Base-by-base conservation (phyloP, 1,140 invertebrate species). In the Orius laevigatus region DNA sequence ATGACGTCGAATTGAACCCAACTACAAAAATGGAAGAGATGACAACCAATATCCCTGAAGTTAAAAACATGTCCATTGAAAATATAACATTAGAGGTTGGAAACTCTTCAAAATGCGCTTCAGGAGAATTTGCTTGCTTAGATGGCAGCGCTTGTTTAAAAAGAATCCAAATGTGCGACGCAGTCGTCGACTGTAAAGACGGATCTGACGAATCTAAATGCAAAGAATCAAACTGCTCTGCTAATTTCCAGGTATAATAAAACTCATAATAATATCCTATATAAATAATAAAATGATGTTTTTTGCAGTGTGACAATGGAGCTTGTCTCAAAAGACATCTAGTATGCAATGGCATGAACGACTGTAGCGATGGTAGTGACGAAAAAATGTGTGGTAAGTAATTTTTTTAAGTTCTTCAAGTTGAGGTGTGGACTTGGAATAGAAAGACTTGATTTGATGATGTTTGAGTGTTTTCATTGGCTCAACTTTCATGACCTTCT, bases 361-460 rank as follows among this genome's bases (percentile, higher is more conserved):
- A 81, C 53, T 86, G 82, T 58, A 68, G 70, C 35, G 81, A 84
- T 57, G 70, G 71, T 5, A 78, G 71, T 51, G 82, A 85, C 61
- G 82, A 86, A 67, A 56, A 57, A 4, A 65, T 73, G 54, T 84
- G 80, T 55, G 65, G 68, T 70, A 60, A 63, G 65, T 66, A 44
- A 43, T 38, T n/a, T 35, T 49, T 48, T 46, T 49, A 45, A 38
- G 32, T 45, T 45, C 14, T n/a, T n/a, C n/a, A n/a, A n/a, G n/a
- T n/a, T n/a, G n/a, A n/a, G n/a, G n/a, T n/a, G n/a, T n/a, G n/a
- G n/a, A n/a, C n/a, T n/a, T n/a, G n/a, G n/a, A n/a, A n/a, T n/a
- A n/a, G n/a, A n/a, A n/a, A n/a, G n/a, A n/a, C n/a, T n/a, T n/a
- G n/a, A n/a, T n/a, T n/a, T n/a, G n/a, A n/a, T n/a, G n/a, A n/a